phyloP scores from a whole-genome alignment of 2,113 vertebrate genomes.

The Cynoglossus semilaevis region DNA sequence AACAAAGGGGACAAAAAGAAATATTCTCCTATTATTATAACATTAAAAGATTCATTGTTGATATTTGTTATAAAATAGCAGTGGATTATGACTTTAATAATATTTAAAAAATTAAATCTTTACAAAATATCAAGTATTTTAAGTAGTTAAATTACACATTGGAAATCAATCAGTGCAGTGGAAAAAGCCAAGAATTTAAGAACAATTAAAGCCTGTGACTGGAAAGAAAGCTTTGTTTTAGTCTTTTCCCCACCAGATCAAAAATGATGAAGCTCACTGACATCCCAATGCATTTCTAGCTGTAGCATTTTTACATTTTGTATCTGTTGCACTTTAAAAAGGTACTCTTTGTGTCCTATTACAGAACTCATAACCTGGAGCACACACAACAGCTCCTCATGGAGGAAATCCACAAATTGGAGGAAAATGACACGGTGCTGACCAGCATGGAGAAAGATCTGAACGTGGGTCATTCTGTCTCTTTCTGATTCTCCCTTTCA shows the following conservation, averaged over 20 bases:
- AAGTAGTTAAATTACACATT: too few relatives aligned
- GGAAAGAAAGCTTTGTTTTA: background rate
- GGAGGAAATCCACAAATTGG: conserved; percentile 83
- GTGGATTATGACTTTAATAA: too few relatives aligned
- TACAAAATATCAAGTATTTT: too few relatives aligned
- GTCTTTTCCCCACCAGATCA: too few relatives aligned
- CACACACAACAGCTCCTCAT: conserved; percentile 76
- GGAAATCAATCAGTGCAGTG: too few relatives aligned
- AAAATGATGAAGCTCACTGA: too few relatives aligned
- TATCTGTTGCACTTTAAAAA: background rate
- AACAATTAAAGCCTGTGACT: background rate
- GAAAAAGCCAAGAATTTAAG: background rate
- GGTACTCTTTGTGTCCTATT: conserved; percentile 36
- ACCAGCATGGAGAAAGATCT: conserved; percentile 87
- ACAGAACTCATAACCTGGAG: conserved; percentile 80
- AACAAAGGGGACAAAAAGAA: too few relatives aligned
- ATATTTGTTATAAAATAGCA: too few relatives aligned
- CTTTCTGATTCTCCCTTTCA: background rate
- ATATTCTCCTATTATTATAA: too few relatives aligned
- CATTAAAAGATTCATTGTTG: too few relatives aligned
- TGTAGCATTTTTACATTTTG: background rate
- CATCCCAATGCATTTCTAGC: too few relatives aligned
- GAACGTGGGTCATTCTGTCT: conserved; percentile 68
- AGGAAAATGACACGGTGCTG: conserved; percentile 81
- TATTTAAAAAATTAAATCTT: too few relatives aligned